Percentiles rank a stretch among this genome's conserved stretches.
Conservation (phyloP, 2,888 invertebrate species). For the Patella depressa region DNA sequence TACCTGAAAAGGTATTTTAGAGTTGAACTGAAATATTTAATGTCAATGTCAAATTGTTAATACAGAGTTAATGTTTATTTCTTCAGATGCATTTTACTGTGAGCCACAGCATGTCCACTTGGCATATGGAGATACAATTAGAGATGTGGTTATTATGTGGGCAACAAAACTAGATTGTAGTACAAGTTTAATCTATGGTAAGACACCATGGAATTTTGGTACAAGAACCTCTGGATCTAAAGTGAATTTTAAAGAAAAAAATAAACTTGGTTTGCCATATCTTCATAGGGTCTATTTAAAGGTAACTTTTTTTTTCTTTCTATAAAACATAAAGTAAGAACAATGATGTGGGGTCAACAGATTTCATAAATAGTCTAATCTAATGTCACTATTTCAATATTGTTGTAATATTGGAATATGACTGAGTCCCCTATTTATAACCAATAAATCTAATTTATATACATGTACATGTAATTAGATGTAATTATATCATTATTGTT, state of each 20-base stretch:
- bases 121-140: conserved; percentile 43
- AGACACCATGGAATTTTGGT: conserved; percentile 24
- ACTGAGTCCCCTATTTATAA: too few relatives aligned
- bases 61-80: neutral
- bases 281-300: conserved; percentile 4
- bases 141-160: conserved; percentile 57
- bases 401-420: too few relatives aligned
- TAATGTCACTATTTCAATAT: too few relatives aligned
- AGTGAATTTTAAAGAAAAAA: conserved; percentile 22
- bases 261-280: conserved; percentile 1
- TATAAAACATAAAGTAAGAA: too few relatives aligned
- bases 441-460: too few relatives aligned
- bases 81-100: conserved; percentile 29
- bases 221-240: conserved; percentile 5
- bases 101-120: conserved; percentile 53
- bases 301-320: neutral
- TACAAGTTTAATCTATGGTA: conserved; percentile 8
- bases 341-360: too few relatives aligned
- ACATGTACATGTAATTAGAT: too few relatives aligned
- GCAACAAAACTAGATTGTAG: conserved; percentile 38
- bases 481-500: too few relatives aligned
- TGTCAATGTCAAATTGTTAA: neutral
- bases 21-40: too few relatives aligned
- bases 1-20: too few relatives aligned
- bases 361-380: too few relatives aligned